Conservation (phyloP, 2,113 vertebrate genomes). For the Stercorarius parasiticus region DNA sequence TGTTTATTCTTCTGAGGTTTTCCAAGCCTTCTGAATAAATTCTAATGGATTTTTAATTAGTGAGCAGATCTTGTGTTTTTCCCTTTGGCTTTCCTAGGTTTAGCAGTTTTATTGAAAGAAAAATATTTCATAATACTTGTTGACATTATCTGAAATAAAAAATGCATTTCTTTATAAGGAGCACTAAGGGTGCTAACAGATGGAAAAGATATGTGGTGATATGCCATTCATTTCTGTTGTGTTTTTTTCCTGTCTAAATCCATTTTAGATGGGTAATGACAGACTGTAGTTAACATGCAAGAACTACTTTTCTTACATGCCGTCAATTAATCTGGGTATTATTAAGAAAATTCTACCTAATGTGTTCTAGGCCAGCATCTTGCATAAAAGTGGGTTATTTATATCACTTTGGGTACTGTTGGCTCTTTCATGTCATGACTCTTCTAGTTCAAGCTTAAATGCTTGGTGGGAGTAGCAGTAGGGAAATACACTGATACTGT, state of each 20-base stretch:
- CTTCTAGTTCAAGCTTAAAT: neutral
- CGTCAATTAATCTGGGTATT: neutral
- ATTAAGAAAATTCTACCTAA: neutral
- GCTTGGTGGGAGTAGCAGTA: neutral
- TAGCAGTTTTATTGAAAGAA: constrained; percentile 27
- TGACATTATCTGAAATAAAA: constrained; percentile 62
- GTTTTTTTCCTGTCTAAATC: constrained; percentile 12
- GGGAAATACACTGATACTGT: neutral
- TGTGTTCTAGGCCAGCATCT: neutral
- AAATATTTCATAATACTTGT: constrained; percentile 58
- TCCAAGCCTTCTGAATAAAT: constrained; percentile 10
- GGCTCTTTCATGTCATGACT: neutral
- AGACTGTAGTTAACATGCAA: constrained; percentile 12
- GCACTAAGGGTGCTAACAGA: constrained; percentile 59
- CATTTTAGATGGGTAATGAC: constrained; percentile 30
- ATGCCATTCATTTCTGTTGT: constrained; percentile 35
- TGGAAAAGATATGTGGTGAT: constrained; percentile 44
- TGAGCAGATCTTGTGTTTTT: neutral
- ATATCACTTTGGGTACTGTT: neutral
- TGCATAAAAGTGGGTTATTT: neutral
- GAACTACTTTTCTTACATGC: neutral
- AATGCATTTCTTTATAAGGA: constrained; percentile 39
- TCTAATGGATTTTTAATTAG: constrained; percentile 60
- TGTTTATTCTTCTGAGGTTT: constrained; percentile 48
- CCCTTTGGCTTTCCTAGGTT: neutral